Evolutionary conservation across 2,888 invertebrate genomes (phyloP).

Genomic region (Portevinia maculata): DNA sequence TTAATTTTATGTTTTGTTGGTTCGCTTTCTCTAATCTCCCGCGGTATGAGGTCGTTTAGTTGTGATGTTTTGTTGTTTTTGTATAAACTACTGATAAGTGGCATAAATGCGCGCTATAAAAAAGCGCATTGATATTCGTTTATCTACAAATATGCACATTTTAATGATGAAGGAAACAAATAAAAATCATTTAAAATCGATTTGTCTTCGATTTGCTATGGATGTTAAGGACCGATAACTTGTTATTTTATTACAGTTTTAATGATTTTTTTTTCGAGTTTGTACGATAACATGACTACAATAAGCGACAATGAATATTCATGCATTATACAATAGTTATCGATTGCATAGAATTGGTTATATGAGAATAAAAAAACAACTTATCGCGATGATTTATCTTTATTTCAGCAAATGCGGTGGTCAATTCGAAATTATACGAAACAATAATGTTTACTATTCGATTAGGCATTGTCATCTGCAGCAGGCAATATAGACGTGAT

Average conservation of each 20-base stretch:
- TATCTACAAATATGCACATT: not conserved
- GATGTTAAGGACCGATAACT: constrained; percentile 63
- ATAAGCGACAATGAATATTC: constrained; percentile 61
- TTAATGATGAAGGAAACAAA: constrained; percentile 25
- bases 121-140: constrained; percentile 47
- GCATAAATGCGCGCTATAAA: constrained; percentile 47
- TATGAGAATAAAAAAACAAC: constrained; percentile 29
- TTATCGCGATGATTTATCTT: constrained; percentile 68
- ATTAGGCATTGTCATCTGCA: not conserved
- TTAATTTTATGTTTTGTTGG: constrained; percentile 50
- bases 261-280: constrained; percentile 14
- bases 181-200: constrained; percentile 59
- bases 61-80: constrained; percentile 5
- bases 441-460: not conserved
- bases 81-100: constrained; percentile 66
- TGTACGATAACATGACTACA: not conserved
- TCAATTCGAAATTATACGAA: constrained; percentile 7
- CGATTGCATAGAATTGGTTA: constrained; percentile 46
- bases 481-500: not conserved
- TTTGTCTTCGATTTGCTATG: constrained; percentile 71
- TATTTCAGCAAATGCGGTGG: constrained; percentile 38
- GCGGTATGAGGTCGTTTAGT: constrained; percentile 24
- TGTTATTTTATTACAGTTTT: constrained; percentile 42
- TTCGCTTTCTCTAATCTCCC: constrained; percentile 27
- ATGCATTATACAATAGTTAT: constrained; percentile 44